Conservation (phyloP, 2,888 invertebrate species). For the Phrixothrix hirtus region DNA sequence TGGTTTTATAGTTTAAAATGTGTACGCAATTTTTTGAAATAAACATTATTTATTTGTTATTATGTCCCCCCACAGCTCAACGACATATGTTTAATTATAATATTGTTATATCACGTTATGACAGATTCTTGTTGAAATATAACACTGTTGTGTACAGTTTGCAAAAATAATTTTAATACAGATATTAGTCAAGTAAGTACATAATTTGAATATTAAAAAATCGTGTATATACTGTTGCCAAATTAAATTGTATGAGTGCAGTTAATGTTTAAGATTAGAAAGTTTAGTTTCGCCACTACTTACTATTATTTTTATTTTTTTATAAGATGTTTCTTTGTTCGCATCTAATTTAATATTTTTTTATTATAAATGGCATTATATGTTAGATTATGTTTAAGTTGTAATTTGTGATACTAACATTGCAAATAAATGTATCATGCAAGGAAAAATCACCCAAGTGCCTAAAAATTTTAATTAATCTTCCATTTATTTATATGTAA, state of each 20-base stretch:
- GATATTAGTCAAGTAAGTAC: not conserved
- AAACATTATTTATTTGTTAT: constrained; percentile 35
- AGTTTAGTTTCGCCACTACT: constrained; percentile 16
- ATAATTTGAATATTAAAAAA: constrained; percentile 9
- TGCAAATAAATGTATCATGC: constrained; percentile 25
- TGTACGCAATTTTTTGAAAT: constrained; percentile 39
- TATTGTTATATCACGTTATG: constrained; percentile 15
- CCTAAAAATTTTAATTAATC: constrained; percentile 27
- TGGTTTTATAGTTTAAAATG: constrained; percentile 28
- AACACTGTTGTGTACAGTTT: constrained; percentile 38
- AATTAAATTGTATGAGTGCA: constrained; percentile 17
- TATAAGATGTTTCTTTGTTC: constrained; percentile 12
- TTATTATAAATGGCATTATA: constrained; percentile 13
- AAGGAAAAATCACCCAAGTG: constrained; percentile 34
- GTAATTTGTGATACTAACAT: constrained; percentile 29
- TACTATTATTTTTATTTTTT: constrained; percentile 8
- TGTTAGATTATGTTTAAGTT: constrained; percentile 7
- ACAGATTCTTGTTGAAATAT: constrained; percentile 19
- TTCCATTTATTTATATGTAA: constrained; percentile 22
- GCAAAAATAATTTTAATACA: constrained; percentile 28
- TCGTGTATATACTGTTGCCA: constrained; percentile 26
- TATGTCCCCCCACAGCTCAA: not conserved
- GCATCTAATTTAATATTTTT: constrained; percentile 6
- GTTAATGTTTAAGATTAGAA: constrained; percentile 17
- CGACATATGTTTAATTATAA: constrained; percentile 1